Conservation (phyloP, 2,113 vertebrate species). For the Oncorhynchus masou region DNA sequence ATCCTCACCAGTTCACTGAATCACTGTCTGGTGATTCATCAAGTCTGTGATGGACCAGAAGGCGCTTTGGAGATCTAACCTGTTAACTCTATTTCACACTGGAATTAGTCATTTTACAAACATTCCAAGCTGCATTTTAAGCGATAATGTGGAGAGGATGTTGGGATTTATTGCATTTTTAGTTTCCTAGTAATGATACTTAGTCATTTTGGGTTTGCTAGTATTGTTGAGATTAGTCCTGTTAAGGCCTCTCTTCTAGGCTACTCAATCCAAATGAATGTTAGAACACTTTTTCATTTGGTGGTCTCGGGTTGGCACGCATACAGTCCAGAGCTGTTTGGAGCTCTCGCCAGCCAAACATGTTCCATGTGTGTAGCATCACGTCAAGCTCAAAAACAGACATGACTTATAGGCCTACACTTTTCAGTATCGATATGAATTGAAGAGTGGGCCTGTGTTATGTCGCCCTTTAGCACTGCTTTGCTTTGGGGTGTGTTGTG, state of each 20-base stretch:
- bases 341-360: background rate
- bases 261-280: conserved; percentile 51
- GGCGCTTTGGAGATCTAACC: background rate
- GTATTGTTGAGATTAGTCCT: conserved; percentile 10
- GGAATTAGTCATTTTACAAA: no score
- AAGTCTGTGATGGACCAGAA: background rate
- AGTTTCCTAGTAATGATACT: background rate
- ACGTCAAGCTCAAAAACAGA: background rate
- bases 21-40: background rate
- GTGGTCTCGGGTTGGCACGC: conserved; percentile 44
- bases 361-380: background rate
- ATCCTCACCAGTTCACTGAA: background rate
- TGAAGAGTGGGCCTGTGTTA: conserved; percentile 36
- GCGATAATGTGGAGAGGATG: background rate
- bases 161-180: conserved; percentile 4
- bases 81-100: background rate
- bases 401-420: background rate
- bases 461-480: conserved; percentile 25
- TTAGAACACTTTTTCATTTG: conserved; percentile 45
- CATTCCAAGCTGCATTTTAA: background rate
- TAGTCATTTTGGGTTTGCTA: conserved; percentile 21
- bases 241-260: conserved; percentile 22
- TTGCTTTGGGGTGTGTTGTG: conserved; percentile 24
- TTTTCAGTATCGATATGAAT: conserved; percentile 15
- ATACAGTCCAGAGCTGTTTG: background rate